Evolutionary conservation across 2,888 invertebrate genomes (phyloP).

Genomic region (Sinhomidia bicolor): DNA sequence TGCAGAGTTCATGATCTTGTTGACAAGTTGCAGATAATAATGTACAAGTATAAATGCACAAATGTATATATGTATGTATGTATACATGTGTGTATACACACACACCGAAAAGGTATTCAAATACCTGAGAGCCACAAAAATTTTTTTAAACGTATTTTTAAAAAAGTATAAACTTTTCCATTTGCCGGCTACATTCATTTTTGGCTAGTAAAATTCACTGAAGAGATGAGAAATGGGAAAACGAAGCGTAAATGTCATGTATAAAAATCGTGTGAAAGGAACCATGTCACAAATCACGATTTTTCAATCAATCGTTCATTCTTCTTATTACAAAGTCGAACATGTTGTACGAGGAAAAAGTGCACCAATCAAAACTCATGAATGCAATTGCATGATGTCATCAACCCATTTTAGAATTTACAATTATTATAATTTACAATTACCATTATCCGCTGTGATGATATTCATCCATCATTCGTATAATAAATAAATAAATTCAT

Average conservation of each 20-base stretch:
- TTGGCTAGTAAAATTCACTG: too few relatives aligned
- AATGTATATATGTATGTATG: not conserved
- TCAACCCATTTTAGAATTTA: slow-evolving; percentile 53
- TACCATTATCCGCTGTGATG: slow-evolving; percentile 23
- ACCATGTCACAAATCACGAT: slow-evolving; percentile 52
- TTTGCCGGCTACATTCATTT: not conserved
- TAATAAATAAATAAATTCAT: not conserved
- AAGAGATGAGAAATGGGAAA: not conserved
- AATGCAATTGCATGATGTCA: slow-evolving; percentile 57
- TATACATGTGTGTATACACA: not conserved
- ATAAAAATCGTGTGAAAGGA: slow-evolving; percentile 41
- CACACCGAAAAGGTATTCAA: too few relatives aligned
- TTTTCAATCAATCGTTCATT: slow-evolving; percentile 48
- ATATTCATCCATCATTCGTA: slow-evolving; percentile 22
- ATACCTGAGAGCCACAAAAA: not conserved
- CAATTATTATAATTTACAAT: not conserved
- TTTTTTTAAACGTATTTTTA: too few relatives aligned
- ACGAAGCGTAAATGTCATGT: not conserved
- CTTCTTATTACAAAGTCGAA: not conserved
- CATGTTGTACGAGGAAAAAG: slow-evolving; percentile 3
- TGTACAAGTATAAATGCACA: too few relatives aligned
- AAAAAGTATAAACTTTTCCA: not conserved
- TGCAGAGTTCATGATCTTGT: slow-evolving; percentile 49
- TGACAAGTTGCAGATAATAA: slow-evolving; percentile 35
- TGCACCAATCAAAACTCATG: not conserved